Evolutionary conservation across 2,888 invertebrate genomes (phyloP).

Genomic region (Cenopis cana): DNA sequence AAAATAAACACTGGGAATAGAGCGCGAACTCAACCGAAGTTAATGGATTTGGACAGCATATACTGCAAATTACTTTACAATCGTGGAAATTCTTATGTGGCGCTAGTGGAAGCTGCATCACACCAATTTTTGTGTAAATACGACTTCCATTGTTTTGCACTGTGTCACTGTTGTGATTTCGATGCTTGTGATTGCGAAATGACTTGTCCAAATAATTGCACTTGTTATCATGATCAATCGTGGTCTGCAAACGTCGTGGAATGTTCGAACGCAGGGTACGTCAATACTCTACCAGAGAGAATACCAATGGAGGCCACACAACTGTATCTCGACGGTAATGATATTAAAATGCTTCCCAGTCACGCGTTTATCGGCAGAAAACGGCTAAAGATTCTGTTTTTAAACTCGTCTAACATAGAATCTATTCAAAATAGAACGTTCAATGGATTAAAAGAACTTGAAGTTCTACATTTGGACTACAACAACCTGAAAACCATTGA

Average conservation of each 20-base stretch:
- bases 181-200: slow-evolving; percentile 97
- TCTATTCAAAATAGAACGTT: slow-evolving; percentile 92
- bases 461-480: slow-evolving; percentile 90
- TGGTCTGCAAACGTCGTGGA: slow-evolving; percentile 95
- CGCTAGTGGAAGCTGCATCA: slow-evolving; percentile 91
- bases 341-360: slow-evolving; percentile 89
- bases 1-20: slow-evolving; percentile 90
- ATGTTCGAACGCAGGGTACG: slow-evolving; percentile 90
- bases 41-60: slow-evolving; percentile 93
- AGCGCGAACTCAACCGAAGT: slow-evolving; percentile 91
- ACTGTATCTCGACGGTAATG: slow-evolving; percentile 93
- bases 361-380: slow-evolving; percentile 95
- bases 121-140: slow-evolving; percentile 95
- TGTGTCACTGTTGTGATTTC: slow-evolving; percentile 96
- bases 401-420: slow-evolving; percentile 92
- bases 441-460: slow-evolving; percentile 91
- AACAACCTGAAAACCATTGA: slow-evolving; percentile 89
- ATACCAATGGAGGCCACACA: slow-evolving; percentile 97
- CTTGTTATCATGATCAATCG: slow-evolving; percentile 94
- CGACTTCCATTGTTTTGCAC: slow-evolving; percentile 92
- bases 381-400: slow-evolving; percentile 89
- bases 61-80: slow-evolving; percentile 93
- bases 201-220: slow-evolving; percentile 94
- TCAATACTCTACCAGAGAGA: slow-evolving; percentile 89
- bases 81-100: slow-evolving; percentile 89